These are phyloP conservation scores for Cephus pulcher DNA, from an alignment of 2,888 invertebrate species.

Conservation along the genomic window DNA sequence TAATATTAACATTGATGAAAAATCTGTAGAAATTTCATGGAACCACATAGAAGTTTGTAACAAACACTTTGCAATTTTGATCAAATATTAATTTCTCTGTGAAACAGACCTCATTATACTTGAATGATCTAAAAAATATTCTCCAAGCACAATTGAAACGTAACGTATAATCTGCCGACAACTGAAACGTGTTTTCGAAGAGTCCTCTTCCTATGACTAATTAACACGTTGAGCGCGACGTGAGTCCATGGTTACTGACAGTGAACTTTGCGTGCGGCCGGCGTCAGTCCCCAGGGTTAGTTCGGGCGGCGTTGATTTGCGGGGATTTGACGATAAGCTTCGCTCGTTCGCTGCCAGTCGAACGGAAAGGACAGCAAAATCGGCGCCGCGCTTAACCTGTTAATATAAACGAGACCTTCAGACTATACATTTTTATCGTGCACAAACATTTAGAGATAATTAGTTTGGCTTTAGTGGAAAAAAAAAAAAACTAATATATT, in stretches of 20 bases:
- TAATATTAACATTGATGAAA: no score
- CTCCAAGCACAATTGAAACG: background rate
- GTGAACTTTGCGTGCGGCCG: no score
- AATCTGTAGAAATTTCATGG: no score
- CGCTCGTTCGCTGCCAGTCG: no score
- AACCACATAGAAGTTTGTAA: background rate
- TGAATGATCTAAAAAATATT: background rate
- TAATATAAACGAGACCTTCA: background rate
- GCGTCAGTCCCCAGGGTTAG: no score
- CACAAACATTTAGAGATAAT: background rate
- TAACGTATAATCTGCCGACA: background rate
- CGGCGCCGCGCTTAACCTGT: no score
- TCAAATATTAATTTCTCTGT: background rate
- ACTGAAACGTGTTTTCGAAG: background rate
- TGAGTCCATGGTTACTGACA: no score
- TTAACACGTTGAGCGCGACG: no score
- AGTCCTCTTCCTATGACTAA: background rate
- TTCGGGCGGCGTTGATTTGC: no score
- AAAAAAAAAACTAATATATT: background rate
- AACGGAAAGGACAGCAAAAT: no score
- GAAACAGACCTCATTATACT: background rate
- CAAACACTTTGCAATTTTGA: background rate
- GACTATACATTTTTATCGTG: background rate
- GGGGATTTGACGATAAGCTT: no score
- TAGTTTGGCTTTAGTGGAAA: background rate